Conservation (phyloP, 2,113 vertebrate species). For the Trematomus loennbergii region DNA sequence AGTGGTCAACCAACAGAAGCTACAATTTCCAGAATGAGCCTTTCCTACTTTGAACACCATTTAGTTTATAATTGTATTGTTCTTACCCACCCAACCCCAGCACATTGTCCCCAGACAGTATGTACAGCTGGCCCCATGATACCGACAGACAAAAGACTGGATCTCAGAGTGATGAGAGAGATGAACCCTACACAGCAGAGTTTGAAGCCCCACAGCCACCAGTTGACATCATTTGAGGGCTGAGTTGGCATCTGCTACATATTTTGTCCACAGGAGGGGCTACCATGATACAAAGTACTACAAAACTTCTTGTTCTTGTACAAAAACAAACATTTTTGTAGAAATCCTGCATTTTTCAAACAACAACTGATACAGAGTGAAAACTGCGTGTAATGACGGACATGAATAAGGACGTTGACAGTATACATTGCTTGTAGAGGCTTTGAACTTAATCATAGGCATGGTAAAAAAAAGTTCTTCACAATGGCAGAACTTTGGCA, state of each 20-base stretch:
- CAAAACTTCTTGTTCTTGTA: slow-evolving; percentile 96
- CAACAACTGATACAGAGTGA: slow-evolving; percentile 79
- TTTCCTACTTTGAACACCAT: slow-evolving; percentile 23
- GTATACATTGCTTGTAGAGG: slow-evolving; percentile 63
- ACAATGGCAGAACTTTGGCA: slow-evolving; percentile 80
- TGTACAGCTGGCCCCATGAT: slow-evolving; percentile 47
- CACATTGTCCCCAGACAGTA: slow-evolving; percentile 62
- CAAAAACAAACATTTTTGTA: slow-evolving; percentile 96
- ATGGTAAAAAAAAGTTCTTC: slow-evolving; percentile 72
- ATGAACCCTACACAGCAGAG: slow-evolving; percentile 73
- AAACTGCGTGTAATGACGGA: slow-evolving; percentile 49
- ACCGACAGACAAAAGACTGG: slow-evolving; percentile 43
- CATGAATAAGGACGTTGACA: slow-evolving; percentile 50
- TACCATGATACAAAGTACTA: slow-evolving; percentile 97
- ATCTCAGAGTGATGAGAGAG: slow-evolving; percentile 60
- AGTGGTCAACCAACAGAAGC: slow-evolving; percentile 12
- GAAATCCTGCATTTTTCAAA: slow-evolving; percentile 97
- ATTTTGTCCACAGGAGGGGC: slow-evolving; percentile 73
- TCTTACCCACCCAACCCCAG: slow-evolving; percentile 32
- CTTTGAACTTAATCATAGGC: slow-evolving; percentile 67
- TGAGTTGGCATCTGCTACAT: slow-evolving; percentile 80
- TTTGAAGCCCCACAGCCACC: slow-evolving; percentile 53
- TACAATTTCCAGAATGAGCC: slow-evolving; percentile 41
- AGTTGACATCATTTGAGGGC: slow-evolving; percentile 60
- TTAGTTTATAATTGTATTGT: slow-evolving; percentile 40